phyloP scores from a whole-genome alignment of 1,140 invertebrate genomes.

The Pemphigus obesinymphae region DNA sequence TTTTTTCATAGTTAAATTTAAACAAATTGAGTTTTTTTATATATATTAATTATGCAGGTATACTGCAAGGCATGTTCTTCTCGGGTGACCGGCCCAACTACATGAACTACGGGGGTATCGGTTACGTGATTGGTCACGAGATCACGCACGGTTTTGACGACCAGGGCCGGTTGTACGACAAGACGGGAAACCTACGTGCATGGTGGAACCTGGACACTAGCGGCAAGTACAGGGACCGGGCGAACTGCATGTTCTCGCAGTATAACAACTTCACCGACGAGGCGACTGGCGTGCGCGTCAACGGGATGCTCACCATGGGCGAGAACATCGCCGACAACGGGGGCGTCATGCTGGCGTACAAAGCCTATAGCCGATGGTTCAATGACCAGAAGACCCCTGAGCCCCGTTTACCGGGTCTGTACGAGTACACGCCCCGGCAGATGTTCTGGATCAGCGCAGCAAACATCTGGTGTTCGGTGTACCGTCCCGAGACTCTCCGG shows the following conservation, averaged over 20 bases:
- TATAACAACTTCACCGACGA: slow-evolving; percentile 75
- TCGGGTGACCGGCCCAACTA: slow-evolving; percentile 62
- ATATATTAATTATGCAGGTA: no score
- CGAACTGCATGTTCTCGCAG: slow-evolving; percentile 82
- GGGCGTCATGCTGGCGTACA: slow-evolving; percentile 61
- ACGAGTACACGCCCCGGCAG: slow-evolving; percentile 51
- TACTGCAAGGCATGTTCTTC: slow-evolving; percentile 55
- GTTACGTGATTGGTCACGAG: slow-evolving; percentile 87
- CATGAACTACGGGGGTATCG: slow-evolving; percentile 75
- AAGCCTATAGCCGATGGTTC: slow-evolving; percentile 55
- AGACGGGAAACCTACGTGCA: slow-evolving; percentile 76
- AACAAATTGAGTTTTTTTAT: no score
- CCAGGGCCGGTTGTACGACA: slow-evolving; percentile 79
- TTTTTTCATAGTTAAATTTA: no score
- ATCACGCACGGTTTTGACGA: slow-evolving; percentile 78
- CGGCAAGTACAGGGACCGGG: slow-evolving; percentile 67
- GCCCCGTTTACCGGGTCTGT: slow-evolving; percentile 52
- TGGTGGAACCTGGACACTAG: slow-evolving; percentile 79
- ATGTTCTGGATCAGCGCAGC: slow-evolving; percentile 65
- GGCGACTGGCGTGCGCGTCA: slow-evolving; percentile 46
- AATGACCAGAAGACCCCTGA: slow-evolving; percentile 49
- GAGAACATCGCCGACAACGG: slow-evolving; percentile 68
- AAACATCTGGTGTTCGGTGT: slow-evolving; percentile 56
- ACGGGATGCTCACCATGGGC: slow-evolving; percentile 51
- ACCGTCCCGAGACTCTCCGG: slow-evolving; percentile 7